A percentile compares a stretch with the other conserved stretches of the same genome.
phyloP scores from a whole-genome alignment of 2,797 vertebrate species.

The Potorous gilbertii region DNA sequence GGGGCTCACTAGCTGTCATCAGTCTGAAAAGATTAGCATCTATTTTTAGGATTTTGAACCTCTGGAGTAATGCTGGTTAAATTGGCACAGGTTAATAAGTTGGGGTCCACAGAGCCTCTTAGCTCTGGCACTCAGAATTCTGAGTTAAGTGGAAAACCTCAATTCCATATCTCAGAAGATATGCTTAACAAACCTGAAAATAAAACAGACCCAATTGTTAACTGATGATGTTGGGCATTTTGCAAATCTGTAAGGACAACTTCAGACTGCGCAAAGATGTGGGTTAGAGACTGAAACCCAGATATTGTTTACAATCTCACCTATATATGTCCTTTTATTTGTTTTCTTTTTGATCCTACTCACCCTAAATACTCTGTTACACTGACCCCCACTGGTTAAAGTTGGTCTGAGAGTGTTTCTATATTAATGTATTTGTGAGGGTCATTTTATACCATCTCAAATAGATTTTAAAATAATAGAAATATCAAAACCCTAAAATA shows the following conservation, averaged over 20 bases:
- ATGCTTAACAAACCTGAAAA: constrained; percentile 48
- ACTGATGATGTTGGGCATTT: constrained; percentile 2
- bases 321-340: constrained; percentile 44
- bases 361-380: constrained; percentile 69
- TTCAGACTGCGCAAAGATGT: not conserved
- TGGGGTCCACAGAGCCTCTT: constrained; percentile 75
- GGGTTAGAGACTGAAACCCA: not conserved
- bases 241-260: constrained; percentile 44
- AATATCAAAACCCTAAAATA: not conserved
- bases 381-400: constrained; percentile 77
- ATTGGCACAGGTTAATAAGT: constrained; percentile 78
- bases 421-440: constrained; percentile 29
- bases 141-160: constrained; percentile 77
- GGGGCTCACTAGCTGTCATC: constrained; percentile 66
- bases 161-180: constrained; percentile 54
- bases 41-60: constrained; percentile 77
- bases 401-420: constrained; percentile 60
- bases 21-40: constrained; percentile 72
- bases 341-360: not conserved
- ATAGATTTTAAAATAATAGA: not conserved
- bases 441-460: constrained; percentile 13
- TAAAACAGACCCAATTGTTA: constrained; percentile 58
- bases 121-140: constrained; percentile 65
- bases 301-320: not conserved
- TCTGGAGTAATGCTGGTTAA: constrained; percentile 77